These are phyloP conservation scores for Triplophysa rosa DNA, from an alignment of 2,113 vertebrate genomes.

Conservation along the genomic window DNA sequence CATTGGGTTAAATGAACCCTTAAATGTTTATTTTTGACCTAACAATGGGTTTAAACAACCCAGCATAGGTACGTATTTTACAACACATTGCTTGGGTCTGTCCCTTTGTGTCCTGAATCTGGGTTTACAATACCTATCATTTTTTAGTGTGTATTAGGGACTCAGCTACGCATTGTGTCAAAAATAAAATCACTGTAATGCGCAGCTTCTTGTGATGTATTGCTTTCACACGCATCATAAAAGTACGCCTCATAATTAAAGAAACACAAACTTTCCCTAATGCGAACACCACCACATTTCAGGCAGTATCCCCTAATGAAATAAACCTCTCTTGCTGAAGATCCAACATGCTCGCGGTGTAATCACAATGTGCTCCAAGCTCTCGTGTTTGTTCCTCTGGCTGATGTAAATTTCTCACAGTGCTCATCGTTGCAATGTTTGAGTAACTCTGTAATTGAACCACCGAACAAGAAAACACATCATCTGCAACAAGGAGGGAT, in stretches of 20 bases:
- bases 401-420: conserved; percentile 40
- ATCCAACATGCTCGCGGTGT: conserved; percentile 54
- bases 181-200: background rate
- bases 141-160: too few species aligned
- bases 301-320: conserved; percentile 54
- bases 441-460: conserved; percentile 45
- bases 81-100: too few species aligned
- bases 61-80: too few species aligned
- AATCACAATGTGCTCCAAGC: conserved; percentile 51
- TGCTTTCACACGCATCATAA: background rate
- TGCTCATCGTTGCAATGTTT: conserved; percentile 23
- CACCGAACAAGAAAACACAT: conserved; percentile 15
- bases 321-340: conserved; percentile 60
- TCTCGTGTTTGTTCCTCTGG: conserved; percentile 37
- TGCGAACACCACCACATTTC: conserved; percentile 58
- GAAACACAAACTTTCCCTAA: conserved; percentile 48
- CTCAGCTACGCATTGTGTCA: background rate
- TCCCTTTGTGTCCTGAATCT: too few species aligned
- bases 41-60: too few species aligned
- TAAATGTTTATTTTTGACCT: too few species aligned
- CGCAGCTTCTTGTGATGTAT: background rate
- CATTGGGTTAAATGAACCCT: too few species aligned
- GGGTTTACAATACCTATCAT: too few species aligned
- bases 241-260: conserved; percentile 38
- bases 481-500: background rate